phyloP scores from a whole-genome alignment of 2,113 vertebrate species.

The Triplophysa dalaica region DNA sequence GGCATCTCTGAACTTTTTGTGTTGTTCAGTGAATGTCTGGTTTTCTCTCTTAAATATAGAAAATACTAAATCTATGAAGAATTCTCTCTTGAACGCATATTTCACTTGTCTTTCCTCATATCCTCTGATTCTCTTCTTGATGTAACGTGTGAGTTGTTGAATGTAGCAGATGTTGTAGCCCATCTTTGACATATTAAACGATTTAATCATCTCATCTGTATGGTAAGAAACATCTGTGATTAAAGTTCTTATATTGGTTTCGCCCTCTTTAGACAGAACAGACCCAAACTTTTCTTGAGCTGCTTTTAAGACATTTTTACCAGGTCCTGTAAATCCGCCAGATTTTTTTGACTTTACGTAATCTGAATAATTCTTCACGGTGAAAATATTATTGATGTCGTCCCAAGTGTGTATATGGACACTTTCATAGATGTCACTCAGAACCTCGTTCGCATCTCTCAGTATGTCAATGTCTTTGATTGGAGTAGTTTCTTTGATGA shows the following conservation, averaged over 20 bases:
- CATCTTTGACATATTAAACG: conserved; percentile 11
- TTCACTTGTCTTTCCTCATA: background rate
- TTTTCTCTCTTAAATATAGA: conserved; percentile 59
- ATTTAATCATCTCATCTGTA: background rate
- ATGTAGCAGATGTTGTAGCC: background rate
- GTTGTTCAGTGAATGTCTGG: conserved; percentile 60
- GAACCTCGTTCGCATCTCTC: background rate
- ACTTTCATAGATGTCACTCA: background rate
- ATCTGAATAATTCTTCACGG: background rate
- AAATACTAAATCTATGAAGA: conserved; percentile 51
- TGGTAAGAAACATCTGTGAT: background rate
- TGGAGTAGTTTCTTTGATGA: background rate
- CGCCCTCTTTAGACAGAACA: background rate
- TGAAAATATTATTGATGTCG: background rate
- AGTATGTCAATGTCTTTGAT: background rate
- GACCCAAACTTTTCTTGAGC: too few species aligned
- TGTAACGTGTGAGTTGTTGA: conserved; percentile 58
- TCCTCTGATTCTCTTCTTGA: conserved; percentile 1
- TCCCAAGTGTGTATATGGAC: background rate
- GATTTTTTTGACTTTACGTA: background rate
- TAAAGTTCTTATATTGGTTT: background rate
- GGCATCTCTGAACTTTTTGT: conserved; percentile 54
- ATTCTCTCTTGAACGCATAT: conserved; percentile 56
- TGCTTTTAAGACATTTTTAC: background rate
- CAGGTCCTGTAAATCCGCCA: background rate